A percentile compares a stretch with the other conserved stretches of the same genome.
Evolutionary conservation across 2,888 invertebrate genomes (phyloP).

Genomic region (Ernsta delagoae): DNA sequence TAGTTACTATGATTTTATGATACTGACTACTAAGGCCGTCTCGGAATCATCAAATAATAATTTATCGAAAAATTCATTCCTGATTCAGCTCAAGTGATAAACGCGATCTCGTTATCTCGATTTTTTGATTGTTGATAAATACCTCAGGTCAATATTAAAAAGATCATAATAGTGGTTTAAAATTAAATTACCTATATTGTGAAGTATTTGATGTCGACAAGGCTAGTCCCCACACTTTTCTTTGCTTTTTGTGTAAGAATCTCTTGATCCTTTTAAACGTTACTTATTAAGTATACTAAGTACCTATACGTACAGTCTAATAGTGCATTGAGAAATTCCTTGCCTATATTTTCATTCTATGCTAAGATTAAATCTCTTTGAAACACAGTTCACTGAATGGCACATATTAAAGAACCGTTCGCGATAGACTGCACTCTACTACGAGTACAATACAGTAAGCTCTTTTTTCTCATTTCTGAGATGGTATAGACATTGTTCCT

Average conservation of each 20-base stretch:
- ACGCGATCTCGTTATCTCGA: too few relatives aligned
- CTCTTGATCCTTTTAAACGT: too few relatives aligned
- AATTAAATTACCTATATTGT: too few relatives aligned
- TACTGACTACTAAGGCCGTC: not conserved
- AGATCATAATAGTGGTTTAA: too few relatives aligned
- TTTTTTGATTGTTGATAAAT: too few relatives aligned
- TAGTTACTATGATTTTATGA: not conserved
- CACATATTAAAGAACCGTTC: constrained; percentile 1
- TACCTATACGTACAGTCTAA: not conserved
- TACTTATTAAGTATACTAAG: too few relatives aligned
- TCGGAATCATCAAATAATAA: not conserved
- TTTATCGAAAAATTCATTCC: too few relatives aligned
- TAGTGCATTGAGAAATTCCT: not conserved
- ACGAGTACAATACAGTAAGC: not conserved
- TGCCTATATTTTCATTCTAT: not conserved
- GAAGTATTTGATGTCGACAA: too few relatives aligned
- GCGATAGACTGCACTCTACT: not conserved
- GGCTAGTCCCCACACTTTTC: not conserved
- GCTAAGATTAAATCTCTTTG: not conserved
- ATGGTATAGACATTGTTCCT: not conserved
- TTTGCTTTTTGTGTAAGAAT: not conserved
- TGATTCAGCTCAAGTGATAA: too few relatives aligned
- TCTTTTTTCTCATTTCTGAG: not conserved
- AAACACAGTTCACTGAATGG: constrained; percentile 1
- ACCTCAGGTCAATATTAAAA: too few relatives aligned